Conservation (phyloP, 2,888 invertebrate genomes). For the Patella depressa region DNA sequence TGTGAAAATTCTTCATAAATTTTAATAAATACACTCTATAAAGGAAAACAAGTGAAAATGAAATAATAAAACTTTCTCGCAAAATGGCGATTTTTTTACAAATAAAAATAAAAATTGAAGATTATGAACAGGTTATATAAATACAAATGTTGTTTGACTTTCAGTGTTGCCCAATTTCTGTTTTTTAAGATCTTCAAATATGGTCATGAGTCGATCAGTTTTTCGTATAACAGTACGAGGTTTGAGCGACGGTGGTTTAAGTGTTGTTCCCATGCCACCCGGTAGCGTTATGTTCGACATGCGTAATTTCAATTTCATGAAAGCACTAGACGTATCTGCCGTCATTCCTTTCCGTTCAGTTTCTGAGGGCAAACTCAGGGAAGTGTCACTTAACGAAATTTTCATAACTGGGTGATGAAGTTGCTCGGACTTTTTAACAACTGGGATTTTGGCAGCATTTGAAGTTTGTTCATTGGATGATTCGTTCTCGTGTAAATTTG, state of each 20-base stretch:
- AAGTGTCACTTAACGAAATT: constrained; percentile 58
- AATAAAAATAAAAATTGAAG: background rate
- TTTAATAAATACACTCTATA: no score
- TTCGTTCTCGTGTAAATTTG: background rate
- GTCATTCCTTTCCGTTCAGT: constrained; percentile 16
- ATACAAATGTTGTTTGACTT: constrained; percentile 55
- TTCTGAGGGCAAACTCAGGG: constrained; percentile 29
- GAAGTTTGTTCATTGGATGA: background rate
- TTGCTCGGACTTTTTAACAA: constrained; percentile 22
- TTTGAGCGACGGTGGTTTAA: constrained; percentile 7
- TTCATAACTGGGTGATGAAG: constrained; percentile 54
- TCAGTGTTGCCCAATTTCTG: constrained; percentile 45
- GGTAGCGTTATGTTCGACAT: constrained; percentile 36
- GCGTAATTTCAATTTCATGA: constrained; percentile 41
- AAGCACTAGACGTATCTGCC: constrained; percentile 32
- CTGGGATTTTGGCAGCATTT: background rate
- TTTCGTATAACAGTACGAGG: constrained; percentile 44
- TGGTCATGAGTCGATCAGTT: constrained; percentile 55
- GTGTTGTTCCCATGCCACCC: constrained; percentile 21
- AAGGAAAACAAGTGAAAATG: no score
- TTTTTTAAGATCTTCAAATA: constrained; percentile 49
- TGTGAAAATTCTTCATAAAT: no score
- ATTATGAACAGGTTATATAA: constrained; percentile 43
- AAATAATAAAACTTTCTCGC: no score
- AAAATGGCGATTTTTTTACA: no score